Base-by-base conservation (phyloP, 1,140 invertebrate species). In the Orius insidiosus region DNA sequence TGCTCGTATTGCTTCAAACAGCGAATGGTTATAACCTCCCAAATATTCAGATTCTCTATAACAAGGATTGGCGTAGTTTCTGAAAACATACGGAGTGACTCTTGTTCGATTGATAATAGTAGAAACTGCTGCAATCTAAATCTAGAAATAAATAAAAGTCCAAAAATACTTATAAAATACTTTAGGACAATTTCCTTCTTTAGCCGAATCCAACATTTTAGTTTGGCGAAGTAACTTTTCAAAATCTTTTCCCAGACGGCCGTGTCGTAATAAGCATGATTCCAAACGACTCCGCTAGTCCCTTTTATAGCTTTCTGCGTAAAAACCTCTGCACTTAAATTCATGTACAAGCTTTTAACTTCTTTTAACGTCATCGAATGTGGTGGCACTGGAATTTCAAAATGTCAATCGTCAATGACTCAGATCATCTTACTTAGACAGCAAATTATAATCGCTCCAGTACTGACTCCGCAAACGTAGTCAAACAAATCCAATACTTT, bases 241-340 rank as follows among this genome's bases (percentile, higher is more conserved):
- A 1, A 96, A 62, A 53, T 93, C 70, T 53, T 76, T 67, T 59
- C 90, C 84, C 85, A 95, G 1, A 79, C 64, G 1, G 71, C 68
- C 1, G 87, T 87, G 58, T 94, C 83, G 64, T 95, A 94, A 63
- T 90, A 94, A 0, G 85, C 78, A 62, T 93, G 85, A 48, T 74
- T 80, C 75, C 79, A 82, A 4, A 94, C 70, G 15, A 95, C 65
- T 51, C 75, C 78, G 37, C 79, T 77, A 1, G 83, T 80, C 8
- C 87, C 88, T 62, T 68, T 65, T 16, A 84, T 62, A 6, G 71
- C 60, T 54, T 71, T 80, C 54, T 79, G 78, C 3, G 68, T 75
- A 59, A 88, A 87, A 49, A 85, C 71, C 59, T 76, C 68, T 1
- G 60, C 64, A 56, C 81, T 80, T 35, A 82, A 64, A 47, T 75